These are phyloP conservation scores for Psophia crepitans DNA, from an alignment of 2,113 vertebrate species.

Conservation along the genomic window DNA sequence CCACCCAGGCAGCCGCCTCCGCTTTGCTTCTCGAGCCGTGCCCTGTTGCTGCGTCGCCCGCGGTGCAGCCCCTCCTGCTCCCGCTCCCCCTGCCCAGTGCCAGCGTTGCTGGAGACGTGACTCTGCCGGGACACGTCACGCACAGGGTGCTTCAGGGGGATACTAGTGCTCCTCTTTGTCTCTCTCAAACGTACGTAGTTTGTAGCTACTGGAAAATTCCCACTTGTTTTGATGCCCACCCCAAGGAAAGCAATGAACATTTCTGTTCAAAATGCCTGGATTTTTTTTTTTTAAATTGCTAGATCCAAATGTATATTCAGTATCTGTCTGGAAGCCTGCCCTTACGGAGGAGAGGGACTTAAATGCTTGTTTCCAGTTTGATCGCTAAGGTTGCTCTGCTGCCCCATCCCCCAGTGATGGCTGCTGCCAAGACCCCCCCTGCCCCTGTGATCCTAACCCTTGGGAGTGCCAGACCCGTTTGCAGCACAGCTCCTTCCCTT, in stretches of 20 bases:
- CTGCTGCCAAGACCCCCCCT: neutral
- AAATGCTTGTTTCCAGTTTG: neutral
- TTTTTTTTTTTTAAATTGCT: neutral
- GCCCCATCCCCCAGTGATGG: neutral
- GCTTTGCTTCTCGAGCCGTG: fast-evolving
- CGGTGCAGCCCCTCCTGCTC: neutral
- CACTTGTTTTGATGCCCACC: neutral
- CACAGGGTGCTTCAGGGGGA: neutral
- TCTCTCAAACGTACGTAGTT: neutral
- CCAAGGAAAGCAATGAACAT: neutral
- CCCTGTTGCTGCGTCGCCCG: neutral
- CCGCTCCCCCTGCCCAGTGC: neutral
- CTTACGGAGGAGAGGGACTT: neutral
- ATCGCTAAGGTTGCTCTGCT: neutral
- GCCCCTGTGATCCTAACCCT: neutral
- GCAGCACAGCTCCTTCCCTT: neutral
- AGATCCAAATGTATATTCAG: neutral
- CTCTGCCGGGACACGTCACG: fast-evolving
- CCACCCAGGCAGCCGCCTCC: fast-evolving
- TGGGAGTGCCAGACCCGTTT: neutral
- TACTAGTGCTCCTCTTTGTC: neutral
- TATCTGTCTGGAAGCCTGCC: neutral
- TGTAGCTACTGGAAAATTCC: neutral
- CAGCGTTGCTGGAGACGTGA: neutral
- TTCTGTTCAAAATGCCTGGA: neutral